Evolutionary conservation across 2,888 invertebrate species (phyloP), one percentile per base, ranked within the genome.

Genomic region (Beris morrisii): DNA sequence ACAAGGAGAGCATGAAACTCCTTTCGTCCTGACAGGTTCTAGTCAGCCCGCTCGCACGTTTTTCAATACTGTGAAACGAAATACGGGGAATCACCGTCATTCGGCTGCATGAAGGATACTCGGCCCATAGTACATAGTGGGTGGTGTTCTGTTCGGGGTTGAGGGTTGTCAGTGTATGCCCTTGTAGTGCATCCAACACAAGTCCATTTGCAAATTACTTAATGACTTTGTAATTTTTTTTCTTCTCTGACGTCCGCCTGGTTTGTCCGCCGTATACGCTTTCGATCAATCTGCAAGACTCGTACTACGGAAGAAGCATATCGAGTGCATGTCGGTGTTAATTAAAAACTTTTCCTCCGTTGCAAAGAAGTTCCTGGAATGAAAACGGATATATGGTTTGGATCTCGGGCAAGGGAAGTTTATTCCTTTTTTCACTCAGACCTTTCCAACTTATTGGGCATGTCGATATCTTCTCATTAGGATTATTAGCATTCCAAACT

Each of bases 181-280:
- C 38, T 7, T 5, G 38, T 9, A 7, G 46, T 45, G 31, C 13
- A n/a, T 56, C 12, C 43, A 56, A 13, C 4, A 13, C 28, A 5
- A 70, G 70, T 70, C 71, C 72, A 71, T 71, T 72, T 72, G 68
- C 69, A 72, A 72, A 72, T 72, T 72, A 66, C 70, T 70, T 72
- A 72, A 72, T 72, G 71, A 70, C 69, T 72, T 69, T 72, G 70
- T 70, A 70, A 69, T 72, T 72, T 70, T 69, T 48, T n/a, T 13
- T 31, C 55, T 54, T 11, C 22, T 5, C n/a, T 38, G 3, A 15
- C 50, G 22, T 38, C 38, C 13, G 32, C 38, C 38, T 22, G 22
- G 22, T 22, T 22, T 22, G 30, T 45, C 44, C 54, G 43, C 44
- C 43, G 22, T 45, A 52, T 43, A 13, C 5, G 13, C 22, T 53